Evolutionary conservation across 2,797 vertebrate species (phyloP).

Genomic region (Sebastes melanostomus): DNA sequence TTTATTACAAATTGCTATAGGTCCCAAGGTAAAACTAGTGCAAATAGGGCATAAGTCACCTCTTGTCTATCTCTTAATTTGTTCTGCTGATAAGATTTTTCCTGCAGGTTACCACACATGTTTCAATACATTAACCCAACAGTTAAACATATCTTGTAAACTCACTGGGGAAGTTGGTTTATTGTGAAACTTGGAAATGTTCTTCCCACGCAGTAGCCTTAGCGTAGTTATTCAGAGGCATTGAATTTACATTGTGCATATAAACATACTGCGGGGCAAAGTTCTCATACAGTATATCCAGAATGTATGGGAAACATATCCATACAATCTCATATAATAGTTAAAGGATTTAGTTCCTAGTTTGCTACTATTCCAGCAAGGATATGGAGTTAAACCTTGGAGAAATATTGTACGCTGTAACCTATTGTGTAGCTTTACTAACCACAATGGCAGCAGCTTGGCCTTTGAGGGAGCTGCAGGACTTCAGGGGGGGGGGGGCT

Average conservation of each 20-base stretch:
- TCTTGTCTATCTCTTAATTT: not conserved
- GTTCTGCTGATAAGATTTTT: not conserved
- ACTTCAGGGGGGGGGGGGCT: conserved; percentile 76
- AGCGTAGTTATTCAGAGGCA: not conserved
- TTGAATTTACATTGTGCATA: not conserved
- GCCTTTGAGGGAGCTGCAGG: conserved; percentile 75
- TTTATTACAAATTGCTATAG: not conserved
- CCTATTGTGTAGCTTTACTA: conserved; percentile 56
- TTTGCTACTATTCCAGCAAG: not conserved
- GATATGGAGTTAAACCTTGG: conserved; percentile 24
- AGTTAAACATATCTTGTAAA: not conserved
- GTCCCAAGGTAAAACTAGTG: not conserved
- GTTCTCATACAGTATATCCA: not conserved
- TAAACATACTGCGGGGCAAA: not conserved
- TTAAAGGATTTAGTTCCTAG: not conserved
- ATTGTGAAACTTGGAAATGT: not conserved
- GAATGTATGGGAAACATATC: not conserved
- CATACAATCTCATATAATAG: not conserved
- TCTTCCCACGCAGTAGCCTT: not conserved
- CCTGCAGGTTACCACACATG: not conserved
- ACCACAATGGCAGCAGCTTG: conserved; percentile 58
- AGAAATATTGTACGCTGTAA: conserved; percentile 41
- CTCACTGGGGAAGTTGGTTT: not conserved
- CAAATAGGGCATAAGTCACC: not conserved
- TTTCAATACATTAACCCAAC: not conserved